Evolutionary conservation across 2,888 invertebrate species (phyloP), one percentile per base, ranked within the genome.

Genomic region (Ochropleura leucogaster): DNA sequence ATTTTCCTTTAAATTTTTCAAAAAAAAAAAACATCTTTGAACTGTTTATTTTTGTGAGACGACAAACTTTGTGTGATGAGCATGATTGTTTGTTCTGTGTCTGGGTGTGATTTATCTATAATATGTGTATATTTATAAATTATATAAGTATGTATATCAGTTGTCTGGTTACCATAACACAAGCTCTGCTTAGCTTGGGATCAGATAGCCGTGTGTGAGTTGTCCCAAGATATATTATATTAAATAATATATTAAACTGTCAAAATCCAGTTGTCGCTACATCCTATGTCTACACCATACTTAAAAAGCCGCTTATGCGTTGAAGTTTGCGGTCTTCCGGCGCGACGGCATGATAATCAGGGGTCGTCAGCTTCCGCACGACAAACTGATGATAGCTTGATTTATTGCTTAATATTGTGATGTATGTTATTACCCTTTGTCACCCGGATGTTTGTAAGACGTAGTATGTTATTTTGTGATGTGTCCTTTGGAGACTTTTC

Each of bases 331-430:
- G 18, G 16, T 77, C 66, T 84, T 84, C 86, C 80, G 79, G 55
- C 12, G 62, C 42, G 57, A 66, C 68, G 72, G 18, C 60, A 65
- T 69, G 51, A 40, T 77, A 84, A 84, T 80, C 78, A 75, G 67
- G 59, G 59, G 75, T 65, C 51, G n/a, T 42, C 64, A 59, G 69
- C 64, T 85, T 86, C 85, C 84, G 78, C 10, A 12, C 30, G 8
- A 73, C 73, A 66, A 71, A 74, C 74, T 65, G 9, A 77, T 63
- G 68, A 68, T 64, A 62, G 0, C 1, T 12, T 10, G 10, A 71
- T 63, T 14, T 55, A 49, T 69, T 69, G 76, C 20, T n/a, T 44
- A 69, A 69, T 62, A 16, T 20, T 59, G 10, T 51, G 2, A 57
- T 64, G 3, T 20, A 47, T 14, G 42, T 47, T 0, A 10, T 20